Evolutionary conservation across 2,888 invertebrate genomes (phyloP).

Genomic region (Heliconius cydno): DNA sequence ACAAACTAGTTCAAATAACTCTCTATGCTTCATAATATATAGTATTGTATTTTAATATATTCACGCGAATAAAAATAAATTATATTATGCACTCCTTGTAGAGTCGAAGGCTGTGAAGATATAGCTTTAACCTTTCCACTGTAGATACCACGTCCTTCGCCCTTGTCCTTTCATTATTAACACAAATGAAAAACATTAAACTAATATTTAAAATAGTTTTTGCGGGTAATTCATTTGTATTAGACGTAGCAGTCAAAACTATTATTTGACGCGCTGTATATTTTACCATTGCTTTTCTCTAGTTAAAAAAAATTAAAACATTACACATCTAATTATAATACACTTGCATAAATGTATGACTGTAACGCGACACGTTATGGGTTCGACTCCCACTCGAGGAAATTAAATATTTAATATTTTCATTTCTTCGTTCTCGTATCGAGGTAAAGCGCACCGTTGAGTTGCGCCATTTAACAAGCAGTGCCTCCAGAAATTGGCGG

Average conservation of each 20-base stretch:
- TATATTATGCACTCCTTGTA: constrained; percentile 65
- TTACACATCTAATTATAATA: too few species aligned
- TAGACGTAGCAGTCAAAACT: not conserved
- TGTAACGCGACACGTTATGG: too few species aligned
- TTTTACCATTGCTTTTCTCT: not conserved
- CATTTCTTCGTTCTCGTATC: too few species aligned
- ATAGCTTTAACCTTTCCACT: constrained; percentile 80
- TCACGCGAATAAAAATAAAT: constrained; percentile 32
- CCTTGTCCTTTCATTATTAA: constrained; percentile 24
- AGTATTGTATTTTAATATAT: constrained; percentile 2
- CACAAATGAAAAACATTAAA: constrained; percentile 40
- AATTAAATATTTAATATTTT: too few species aligned
- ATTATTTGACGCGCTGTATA: too few species aligned
- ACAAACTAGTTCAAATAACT: constrained; percentile 23
- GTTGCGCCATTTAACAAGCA: too few species aligned
- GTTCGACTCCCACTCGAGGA: too few species aligned
- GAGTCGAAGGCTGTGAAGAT: constrained; percentile 80
- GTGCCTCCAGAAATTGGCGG: too few species aligned
- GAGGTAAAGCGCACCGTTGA: too few species aligned
- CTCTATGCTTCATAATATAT: constrained; percentile 22
- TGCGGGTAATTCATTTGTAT: not conserved
- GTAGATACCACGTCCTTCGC: constrained; percentile 62
- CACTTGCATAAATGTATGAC: too few species aligned
- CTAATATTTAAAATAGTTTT: not conserved
- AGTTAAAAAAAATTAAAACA: not conserved